Conservation (phyloP, 2,797 vertebrate species). For the Catamblyrhynchus diadema region DNA sequence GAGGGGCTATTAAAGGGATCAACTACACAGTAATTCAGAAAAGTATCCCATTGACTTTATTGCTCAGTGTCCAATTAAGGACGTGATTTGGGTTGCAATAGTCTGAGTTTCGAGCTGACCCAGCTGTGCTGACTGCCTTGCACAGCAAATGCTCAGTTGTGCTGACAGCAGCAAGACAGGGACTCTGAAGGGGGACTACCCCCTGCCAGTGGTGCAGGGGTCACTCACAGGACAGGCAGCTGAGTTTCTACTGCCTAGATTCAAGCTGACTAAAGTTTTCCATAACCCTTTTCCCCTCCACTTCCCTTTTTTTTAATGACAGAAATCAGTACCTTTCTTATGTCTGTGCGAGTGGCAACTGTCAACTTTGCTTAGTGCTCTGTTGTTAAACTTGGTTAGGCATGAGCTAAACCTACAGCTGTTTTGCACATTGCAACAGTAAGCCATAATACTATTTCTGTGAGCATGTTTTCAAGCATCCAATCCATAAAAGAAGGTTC, state of each 20-base stretch:
- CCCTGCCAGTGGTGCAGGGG: background rate
- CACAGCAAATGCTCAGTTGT: rapidly evolving
- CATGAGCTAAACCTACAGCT: background rate
- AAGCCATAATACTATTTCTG: conserved; percentile 21
- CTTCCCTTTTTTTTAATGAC: background rate
- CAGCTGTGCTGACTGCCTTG: background rate
- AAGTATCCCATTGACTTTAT: conserved; percentile 66
- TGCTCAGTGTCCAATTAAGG: conserved; percentile 17
- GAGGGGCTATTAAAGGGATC: background rate
- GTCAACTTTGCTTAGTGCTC: conserved; percentile 7
- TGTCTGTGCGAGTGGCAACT: background rate
- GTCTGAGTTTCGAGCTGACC: conserved; percentile 48
- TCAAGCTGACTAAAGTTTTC: conserved; percentile 17
- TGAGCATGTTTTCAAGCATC: background rate
- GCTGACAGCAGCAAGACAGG: background rate
- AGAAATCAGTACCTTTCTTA: background rate
- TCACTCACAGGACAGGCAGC: background rate
- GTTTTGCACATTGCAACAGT: conserved; percentile 34
- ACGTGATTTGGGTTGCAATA: background rate
- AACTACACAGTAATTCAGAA: conserved; percentile 50
- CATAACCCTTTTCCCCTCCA: background rate
- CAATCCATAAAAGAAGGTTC: background rate
- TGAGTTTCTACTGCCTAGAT: background rate
- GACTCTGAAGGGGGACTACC: background rate
- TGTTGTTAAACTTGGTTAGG: background rate